Conservation (phyloP, 2,888 invertebrate genomes). For the Stramonita haemastoma region DNA sequence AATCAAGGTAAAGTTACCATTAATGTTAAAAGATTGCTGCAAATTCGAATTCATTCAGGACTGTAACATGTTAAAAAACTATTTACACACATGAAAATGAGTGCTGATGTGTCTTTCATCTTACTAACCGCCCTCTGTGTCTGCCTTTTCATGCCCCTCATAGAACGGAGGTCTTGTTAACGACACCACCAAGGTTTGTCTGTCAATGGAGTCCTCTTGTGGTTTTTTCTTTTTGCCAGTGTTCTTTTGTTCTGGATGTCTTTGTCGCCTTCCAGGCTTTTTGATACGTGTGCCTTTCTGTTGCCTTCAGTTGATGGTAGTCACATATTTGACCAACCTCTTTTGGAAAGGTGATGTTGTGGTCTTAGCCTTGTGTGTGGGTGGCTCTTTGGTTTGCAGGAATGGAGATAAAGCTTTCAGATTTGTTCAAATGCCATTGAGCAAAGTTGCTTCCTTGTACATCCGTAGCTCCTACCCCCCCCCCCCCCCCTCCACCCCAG, state of each 20-base stretch:
- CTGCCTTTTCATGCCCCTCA: conserved; percentile 42
- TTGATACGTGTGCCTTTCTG: neutral
- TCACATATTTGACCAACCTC: neutral
- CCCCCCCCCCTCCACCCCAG: too few relatives aligned
- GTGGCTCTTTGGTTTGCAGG: neutral
- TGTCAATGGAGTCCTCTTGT: neutral
- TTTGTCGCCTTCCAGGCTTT: neutral
- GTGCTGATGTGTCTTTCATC: conserved; percentile 9
- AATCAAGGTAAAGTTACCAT: neutral
- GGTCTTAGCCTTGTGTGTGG: neutral
- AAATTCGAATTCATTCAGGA: neutral
- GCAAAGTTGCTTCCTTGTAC: too few relatives aligned
- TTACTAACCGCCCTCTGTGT: conserved; percentile 31
- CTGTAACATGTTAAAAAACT: neutral
- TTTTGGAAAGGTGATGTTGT: neutral
- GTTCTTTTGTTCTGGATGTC: conserved; percentile 21
- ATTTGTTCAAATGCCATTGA: neutral
- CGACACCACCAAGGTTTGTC: conserved; percentile 78
- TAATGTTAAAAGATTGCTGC: conserved; percentile 5
- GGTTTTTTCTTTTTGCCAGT: neutral
- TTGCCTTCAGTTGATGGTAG: neutral
- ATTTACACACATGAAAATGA: neutral
- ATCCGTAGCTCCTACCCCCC: too few relatives aligned
- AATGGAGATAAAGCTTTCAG: neutral
- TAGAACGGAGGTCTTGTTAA: conserved; percentile 76